These are phyloP conservation scores for Anastrepha obliqua DNA, from an alignment of 1,140 invertebrate species.

Conservation along the genomic window DNA sequence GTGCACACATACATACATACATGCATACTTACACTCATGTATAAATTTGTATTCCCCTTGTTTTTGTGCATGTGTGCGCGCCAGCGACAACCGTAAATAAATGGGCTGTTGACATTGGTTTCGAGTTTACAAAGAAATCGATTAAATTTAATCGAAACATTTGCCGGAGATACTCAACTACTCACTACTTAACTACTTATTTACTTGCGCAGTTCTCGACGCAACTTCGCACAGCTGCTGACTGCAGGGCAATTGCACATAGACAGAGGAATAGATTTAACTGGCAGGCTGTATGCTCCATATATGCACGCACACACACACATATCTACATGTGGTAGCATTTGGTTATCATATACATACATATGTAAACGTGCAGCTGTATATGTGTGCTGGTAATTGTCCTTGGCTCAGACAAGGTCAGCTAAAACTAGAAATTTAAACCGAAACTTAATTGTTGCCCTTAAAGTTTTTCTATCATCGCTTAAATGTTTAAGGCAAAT, in stretches of 20 bases:
- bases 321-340: too few relatives aligned
- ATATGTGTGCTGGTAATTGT: background rate
- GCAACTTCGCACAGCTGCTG: background rate
- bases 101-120: slow-evolving; percentile 58
- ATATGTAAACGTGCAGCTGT: background rate
- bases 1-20: background rate
- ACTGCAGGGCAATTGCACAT: background rate
- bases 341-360: background rate
- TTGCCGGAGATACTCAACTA: slow-evolving; percentile 54
- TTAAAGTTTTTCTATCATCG: background rate
- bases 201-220: slow-evolving; percentile 22
- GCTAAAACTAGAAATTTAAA: slow-evolving; percentile 25
- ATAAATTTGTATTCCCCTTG: background rate
- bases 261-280: slow-evolving; percentile 3
- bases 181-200: slow-evolving; percentile 6
- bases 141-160: slow-evolving; percentile 59
- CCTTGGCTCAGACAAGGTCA: slow-evolving; percentile 37
- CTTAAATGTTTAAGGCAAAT: background rate
- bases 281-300: slow-evolving; percentile 30
- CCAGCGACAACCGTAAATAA: slow-evolving; percentile 32
- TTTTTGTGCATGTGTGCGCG: slow-evolving; percentile 8
- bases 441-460: slow-evolving; percentile 13
- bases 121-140: slow-evolving; percentile 58
- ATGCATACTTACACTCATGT: background rate
- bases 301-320: background rate